Evolutionary conservation across 2,113 vertebrate genomes (phyloP).

Genomic region (Sylvilagus bachmani): DNA sequence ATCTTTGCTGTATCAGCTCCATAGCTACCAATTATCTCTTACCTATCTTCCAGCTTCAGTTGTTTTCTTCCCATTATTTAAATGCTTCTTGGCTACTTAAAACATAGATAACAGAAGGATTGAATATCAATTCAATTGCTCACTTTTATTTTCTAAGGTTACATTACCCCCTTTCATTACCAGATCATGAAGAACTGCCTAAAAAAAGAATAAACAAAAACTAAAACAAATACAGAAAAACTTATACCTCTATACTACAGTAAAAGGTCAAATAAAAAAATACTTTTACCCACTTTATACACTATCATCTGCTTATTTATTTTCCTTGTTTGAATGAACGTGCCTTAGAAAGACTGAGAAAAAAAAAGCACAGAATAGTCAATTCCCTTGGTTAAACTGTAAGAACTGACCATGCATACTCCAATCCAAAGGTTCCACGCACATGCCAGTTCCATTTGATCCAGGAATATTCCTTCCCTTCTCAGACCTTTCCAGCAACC

Average conservation of each 20-base stretch:
- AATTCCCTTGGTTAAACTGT: background rate
- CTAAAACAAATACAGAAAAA: background rate
- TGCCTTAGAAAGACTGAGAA: background rate
- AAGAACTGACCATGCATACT: constrained; percentile 59
- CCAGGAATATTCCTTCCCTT: constrained; percentile 57
- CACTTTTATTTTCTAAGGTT: background rate
- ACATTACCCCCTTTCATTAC: background rate
- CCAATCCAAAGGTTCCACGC: constrained; percentile 49
- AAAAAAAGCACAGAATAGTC: constrained; percentile 26
- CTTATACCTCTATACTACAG: background rate
- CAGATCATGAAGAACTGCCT: background rate
- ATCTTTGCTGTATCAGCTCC: background rate
- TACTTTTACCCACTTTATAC: background rate
- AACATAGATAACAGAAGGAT: background rate
- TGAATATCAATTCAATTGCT: background rate
- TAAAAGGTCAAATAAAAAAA: background rate
- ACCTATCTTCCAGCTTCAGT: background rate
- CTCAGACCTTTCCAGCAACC: constrained; percentile 21
- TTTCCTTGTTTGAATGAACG: background rate
- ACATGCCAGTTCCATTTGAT: background rate
- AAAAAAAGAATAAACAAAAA: background rate
- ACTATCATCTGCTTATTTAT: background rate
- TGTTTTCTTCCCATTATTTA: background rate
- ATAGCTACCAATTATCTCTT: background rate
- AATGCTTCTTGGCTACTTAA: too few relatives aligned